These are phyloP conservation scores for Drosophila mauritiana DNA, from an alignment of 1,140 invertebrate species.

Conservation along the genomic window DNA sequence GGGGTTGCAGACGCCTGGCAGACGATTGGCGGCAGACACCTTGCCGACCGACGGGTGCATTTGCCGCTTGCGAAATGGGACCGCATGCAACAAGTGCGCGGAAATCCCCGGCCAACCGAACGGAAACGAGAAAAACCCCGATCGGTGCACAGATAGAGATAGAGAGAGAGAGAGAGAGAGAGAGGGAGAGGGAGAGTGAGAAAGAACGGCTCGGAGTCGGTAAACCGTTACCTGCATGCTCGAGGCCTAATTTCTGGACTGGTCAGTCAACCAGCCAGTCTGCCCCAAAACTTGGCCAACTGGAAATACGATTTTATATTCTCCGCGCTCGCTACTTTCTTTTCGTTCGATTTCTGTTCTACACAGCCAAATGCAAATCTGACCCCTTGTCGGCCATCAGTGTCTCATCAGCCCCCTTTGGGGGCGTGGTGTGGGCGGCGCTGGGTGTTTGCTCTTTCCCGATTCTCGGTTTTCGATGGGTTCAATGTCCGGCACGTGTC, in stretches of 20 bases:
- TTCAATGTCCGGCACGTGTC: not conserved
- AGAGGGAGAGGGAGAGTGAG: slow-evolving; percentile 21
- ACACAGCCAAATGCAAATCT: slow-evolving; percentile 52
- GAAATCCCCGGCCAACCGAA: slow-evolving; percentile 32
- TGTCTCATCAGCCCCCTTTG: not conserved
- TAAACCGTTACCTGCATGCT: slow-evolving; percentile 69
- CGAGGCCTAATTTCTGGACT: slow-evolving; percentile 63
- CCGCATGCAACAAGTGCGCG: slow-evolving; percentile 59
- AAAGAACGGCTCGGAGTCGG: slow-evolving; percentile 43
- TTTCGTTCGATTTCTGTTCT: slow-evolving; percentile 50
- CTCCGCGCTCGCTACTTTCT: slow-evolving; percentile 46
- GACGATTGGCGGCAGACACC: slow-evolving; percentile 16
- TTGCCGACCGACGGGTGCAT: slow-evolving; percentile 20
- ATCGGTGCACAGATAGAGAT: slow-evolving; percentile 29
- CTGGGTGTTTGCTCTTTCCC: not conserved
- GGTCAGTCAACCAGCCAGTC: slow-evolving; percentile 26
- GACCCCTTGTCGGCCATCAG: slow-evolving; percentile 10
- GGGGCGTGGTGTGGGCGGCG: not conserved
- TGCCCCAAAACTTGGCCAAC: slow-evolving; percentile 54
- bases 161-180: slow-evolving; percentile 34
- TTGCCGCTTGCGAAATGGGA: slow-evolving; percentile 44
- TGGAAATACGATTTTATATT: slow-evolving; percentile 55
- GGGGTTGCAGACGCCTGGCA: slow-evolving; percentile 23
- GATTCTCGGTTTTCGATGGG: not conserved
- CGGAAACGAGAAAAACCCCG: slow-evolving; percentile 26